Evolutionary conservation across 2,797 vertebrate genomes (phyloP), one percentile per base, ranked within the genome.

Genomic region (Synaphobranchus kaupii): DNA sequence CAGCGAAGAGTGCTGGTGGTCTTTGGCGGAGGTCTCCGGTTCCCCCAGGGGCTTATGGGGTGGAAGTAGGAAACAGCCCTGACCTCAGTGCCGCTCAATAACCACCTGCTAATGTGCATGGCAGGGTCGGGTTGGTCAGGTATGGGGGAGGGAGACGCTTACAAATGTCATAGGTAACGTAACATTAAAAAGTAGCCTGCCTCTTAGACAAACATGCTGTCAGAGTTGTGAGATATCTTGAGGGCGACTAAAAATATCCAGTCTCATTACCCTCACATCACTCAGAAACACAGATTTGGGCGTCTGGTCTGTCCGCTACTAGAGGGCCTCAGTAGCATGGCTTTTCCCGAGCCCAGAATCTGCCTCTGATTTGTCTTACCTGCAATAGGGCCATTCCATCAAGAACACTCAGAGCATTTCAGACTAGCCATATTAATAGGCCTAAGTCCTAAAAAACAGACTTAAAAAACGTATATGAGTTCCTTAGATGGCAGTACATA

Each of bases 171-270:
- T 3, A 71, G 10, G 66, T 25, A 63, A 63, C 5, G 4, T 63
- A 63, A 31, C 7, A 71, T n/a, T n/a, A 71, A 71, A 10, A 31
- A 15, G 28, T 0, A 31, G 31, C 71, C 71, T 20, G 13, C 13
- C 28, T 17, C 71, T 76, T 76, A n/a, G n/a, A n/a, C n/a, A n/a
- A n/a, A n/a, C n/a, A n/a, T n/a, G n/a, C n/a, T 17, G 44, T 48
- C 17, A 17, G 3, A 78, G 39, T 9, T 12, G 12, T 22, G 5
- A 25, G 20, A 47, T 39, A 25, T 22, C 39, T 0, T 8, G 44
- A 80, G 44, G 76, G 76, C 39, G 48, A 44, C 39, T 80, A 80
- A 80, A 48, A 80, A 48, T 80, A 80, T 80, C 76, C 9, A 47
- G 39, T 80, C 76, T 25, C 1, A 5, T 47, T 48, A 6, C 39